Evolutionary conservation across 2,797 vertebrate genomes (phyloP).

Genomic region (Ctenopoma multispine): DNA sequence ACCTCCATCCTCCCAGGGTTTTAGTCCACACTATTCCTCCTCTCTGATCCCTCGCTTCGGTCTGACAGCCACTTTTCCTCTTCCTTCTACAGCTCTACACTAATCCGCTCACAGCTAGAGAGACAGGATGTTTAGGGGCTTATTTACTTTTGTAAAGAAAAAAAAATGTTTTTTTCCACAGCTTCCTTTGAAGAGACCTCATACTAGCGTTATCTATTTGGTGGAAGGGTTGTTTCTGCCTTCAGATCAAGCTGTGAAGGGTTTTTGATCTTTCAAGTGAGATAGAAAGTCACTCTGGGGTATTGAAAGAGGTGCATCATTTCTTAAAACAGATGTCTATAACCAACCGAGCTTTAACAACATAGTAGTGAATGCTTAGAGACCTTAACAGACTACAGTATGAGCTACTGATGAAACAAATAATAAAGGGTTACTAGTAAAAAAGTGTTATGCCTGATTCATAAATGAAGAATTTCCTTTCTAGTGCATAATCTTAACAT

Average conservation of each 20-base stretch:
- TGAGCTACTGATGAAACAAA: slow-evolving; percentile 2
- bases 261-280: slow-evolving; percentile 52
- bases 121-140: slow-evolving; percentile 70
- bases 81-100: slow-evolving; percentile 57
- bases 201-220: slow-evolving; percentile 15
- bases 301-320: not conserved
- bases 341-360: not conserved
- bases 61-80: slow-evolving; percentile 76
- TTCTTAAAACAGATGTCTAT: slow-evolving; percentile 7
- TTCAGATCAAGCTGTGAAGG: slow-evolving; percentile 30
- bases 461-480: not conserved
- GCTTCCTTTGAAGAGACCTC: slow-evolving; percentile 48
- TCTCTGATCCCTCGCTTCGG: slow-evolving; percentile 68
- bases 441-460: not conserved
- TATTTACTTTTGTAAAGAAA: slow-evolving; percentile 74
- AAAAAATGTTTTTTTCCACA: slow-evolving; percentile 38
- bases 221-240: slow-evolving; percentile 24
- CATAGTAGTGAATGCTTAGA: not conserved
- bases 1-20: slow-evolving; percentile 52
- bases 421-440: not conserved
- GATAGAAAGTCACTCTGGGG: slow-evolving; percentile 13
- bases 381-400: not conserved
- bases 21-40: slow-evolving; percentile 54
- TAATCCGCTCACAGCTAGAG: slow-evolving; percentile 77
- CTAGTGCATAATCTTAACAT: not conserved